Conservation (phyloP, 2,113 vertebrate genomes). For the Hiodon alosoides region DNA sequence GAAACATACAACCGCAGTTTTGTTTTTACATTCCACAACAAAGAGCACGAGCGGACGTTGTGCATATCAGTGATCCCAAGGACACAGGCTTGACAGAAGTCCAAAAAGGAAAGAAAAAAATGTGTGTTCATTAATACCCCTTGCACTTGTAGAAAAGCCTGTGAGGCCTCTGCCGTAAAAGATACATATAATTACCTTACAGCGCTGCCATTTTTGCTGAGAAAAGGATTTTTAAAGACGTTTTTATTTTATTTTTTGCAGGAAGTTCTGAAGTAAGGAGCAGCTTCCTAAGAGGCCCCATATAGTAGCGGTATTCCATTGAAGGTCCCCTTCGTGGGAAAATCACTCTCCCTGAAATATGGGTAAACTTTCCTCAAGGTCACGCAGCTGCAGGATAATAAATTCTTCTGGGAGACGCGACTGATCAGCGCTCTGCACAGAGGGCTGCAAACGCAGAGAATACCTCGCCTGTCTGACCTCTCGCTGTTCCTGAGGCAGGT, state of each 20-base stretch:
- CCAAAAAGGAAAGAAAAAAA: background rate
- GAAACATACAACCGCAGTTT: background rate
- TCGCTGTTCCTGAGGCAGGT: background rate
- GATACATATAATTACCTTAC: slow-evolving; percentile 38
- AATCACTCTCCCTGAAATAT: slow-evolving; percentile 29
- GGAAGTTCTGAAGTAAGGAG: slow-evolving; percentile 35
- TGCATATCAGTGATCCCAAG: no score
- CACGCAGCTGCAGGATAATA: slow-evolving; percentile 45
- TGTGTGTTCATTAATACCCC: background rate
- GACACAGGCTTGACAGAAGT: background rate
- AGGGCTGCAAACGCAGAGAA: background rate
- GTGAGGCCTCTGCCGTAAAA: slow-evolving; percentile 28
- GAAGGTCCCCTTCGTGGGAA: background rate
- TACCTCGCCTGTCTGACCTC: no score
- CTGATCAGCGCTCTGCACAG: slow-evolving; percentile 30
- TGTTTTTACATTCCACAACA: background rate
- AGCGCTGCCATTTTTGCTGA: slow-evolving; percentile 27
- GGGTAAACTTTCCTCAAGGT: slow-evolving; percentile 53
- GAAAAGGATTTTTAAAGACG: slow-evolving; percentile 27
- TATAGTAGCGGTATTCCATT: background rate
- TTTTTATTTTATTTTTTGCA: slow-evolving; percentile 30
- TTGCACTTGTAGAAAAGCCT: background rate
- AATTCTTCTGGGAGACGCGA: slow-evolving; percentile 49
- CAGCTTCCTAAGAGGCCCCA: slow-evolving; percentile 22
- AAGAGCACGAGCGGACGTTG: no score